phyloP scores from a whole-genome alignment of 2,113 vertebrate genomes.

The Anthoscopus minutus region DNA sequence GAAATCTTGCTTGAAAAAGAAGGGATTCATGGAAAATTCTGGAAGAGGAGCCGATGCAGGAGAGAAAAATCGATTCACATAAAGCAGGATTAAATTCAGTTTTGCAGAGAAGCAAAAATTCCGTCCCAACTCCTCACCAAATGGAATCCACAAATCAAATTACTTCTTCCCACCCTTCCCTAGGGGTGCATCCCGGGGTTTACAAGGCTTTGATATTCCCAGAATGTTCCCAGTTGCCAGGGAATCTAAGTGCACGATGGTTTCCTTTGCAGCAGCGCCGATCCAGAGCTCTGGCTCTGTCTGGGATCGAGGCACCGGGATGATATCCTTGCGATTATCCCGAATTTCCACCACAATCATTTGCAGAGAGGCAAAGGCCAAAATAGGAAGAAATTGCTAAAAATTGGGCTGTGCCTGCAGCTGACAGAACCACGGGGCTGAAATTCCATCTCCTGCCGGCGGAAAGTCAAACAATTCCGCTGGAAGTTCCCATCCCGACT shows the following conservation, averaged over 20 bases:
- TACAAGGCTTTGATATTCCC: neutral
- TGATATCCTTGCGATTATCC: neutral
- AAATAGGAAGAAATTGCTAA: neutral
- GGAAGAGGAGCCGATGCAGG: neutral
- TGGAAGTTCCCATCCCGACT: neutral
- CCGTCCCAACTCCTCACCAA: neutral
- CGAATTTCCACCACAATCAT: neutral
- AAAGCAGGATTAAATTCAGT: neutral
- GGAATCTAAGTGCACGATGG: neutral
- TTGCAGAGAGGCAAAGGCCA: neutral
- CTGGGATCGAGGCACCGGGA: neutral
- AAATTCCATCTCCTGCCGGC: neutral
- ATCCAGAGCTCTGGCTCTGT: neutral
- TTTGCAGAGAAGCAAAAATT: neutral
- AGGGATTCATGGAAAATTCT: neutral
- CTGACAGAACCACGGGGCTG: neutral
- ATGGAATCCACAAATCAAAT: rapidly evolving
- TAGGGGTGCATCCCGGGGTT: neutral
- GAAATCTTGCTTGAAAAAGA: neutral
- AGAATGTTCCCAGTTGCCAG: neutral
- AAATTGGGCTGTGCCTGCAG: neutral
- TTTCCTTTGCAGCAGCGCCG: neutral
- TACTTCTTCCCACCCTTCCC: neutral
- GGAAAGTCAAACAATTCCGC: neutral
- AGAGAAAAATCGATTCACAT: rapidly evolving